Evolutionary conservation across 2,113 vertebrate species (phyloP), one percentile per base, ranked within the genome.

Genomic region (Crotophaga sulcirostris): DNA sequence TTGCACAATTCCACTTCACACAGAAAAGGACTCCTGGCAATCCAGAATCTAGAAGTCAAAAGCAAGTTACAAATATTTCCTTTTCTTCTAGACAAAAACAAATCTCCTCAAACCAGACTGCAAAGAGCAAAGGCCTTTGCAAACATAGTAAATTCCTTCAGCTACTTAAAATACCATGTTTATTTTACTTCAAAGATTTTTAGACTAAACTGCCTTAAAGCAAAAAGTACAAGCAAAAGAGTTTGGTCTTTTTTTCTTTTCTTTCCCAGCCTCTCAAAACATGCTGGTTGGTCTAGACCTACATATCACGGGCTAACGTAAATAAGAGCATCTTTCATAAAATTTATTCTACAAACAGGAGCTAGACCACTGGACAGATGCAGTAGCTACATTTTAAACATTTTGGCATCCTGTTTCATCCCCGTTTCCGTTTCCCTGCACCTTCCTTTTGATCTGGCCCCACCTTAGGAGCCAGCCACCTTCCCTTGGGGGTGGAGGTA

Each of bases 181-280:
- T 97, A 93, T 96, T 97, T 97, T 95, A 87, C 79, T 94, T 96
- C 89, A 89, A 96, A 93, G 83, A 75, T 84, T 95, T 96, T 94
- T 70, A 95, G 84, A 54, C 74, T 78, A 66, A 93, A 84, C 92
- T 91, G 89, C 93, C 56, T 90, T 63, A 66, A 86, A 95, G 91
- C 44, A 96, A 90, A 72, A 92, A 62, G 44, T 34, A 16, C 45
- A 72, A 93, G 83, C 55, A 85, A 91, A 91, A 90, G 79, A 81
- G 14, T n/a, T 91, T 49, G 34, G 36, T 24, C 15, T 52, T 42
- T 45, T 75, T 74, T 90, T 88, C 80, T 42, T 42, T 42, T 42
- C 49, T 87, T 85, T 62, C 60, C 18, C 33, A 56, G 16, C 42
- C 54, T 91, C 74, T 92, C 55, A 75, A 87, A 95, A 86, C 72